Conservation (phyloP, 2,888 invertebrate species). For the Epistrophe grossulariae region DNA sequence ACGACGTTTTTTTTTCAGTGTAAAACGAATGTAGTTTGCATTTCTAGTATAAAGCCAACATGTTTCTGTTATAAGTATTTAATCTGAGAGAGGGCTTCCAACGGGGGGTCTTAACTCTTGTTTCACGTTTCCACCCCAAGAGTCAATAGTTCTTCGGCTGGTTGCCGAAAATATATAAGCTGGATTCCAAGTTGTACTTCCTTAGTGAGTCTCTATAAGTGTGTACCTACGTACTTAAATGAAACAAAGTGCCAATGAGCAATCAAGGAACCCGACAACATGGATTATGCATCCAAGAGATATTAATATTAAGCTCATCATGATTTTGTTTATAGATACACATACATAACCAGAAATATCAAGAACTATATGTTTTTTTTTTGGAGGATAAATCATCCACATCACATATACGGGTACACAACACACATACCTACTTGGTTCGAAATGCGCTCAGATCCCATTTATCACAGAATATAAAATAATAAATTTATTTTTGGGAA, state of each 20-base stretch:
- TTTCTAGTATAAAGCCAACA: too few relatives aligned
- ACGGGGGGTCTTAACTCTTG: too few relatives aligned
- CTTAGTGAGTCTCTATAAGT: neutral
- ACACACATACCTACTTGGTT: slow-evolving; percentile 31
- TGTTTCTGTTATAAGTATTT: too few relatives aligned
- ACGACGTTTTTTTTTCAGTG: too few relatives aligned
- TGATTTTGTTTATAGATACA: neutral
- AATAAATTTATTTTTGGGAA: slow-evolving; percentile 75
- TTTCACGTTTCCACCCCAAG: too few relatives aligned
- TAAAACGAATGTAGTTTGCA: too few relatives aligned
- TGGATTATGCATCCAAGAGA: neutral
- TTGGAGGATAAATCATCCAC: neutral
- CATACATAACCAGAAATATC: neutral
- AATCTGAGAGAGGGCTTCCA: too few relatives aligned
- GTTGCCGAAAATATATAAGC: too few relatives aligned
- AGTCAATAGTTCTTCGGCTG: too few relatives aligned
- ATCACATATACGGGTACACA: neutral
- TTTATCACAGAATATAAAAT: slow-evolving; percentile 73
- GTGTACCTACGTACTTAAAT: neutral
- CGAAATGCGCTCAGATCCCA: slow-evolving; percentile 35
- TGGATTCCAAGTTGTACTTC: too few relatives aligned
- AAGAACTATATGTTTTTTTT: neutral
- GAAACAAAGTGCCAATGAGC: neutral
- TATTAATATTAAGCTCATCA: neutral
- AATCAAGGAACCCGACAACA: neutral